These are phyloP conservation scores for Lasioglossum albipes DNA, from an alignment of 1,140 invertebrate species.

Conservation along the genomic window DNA sequence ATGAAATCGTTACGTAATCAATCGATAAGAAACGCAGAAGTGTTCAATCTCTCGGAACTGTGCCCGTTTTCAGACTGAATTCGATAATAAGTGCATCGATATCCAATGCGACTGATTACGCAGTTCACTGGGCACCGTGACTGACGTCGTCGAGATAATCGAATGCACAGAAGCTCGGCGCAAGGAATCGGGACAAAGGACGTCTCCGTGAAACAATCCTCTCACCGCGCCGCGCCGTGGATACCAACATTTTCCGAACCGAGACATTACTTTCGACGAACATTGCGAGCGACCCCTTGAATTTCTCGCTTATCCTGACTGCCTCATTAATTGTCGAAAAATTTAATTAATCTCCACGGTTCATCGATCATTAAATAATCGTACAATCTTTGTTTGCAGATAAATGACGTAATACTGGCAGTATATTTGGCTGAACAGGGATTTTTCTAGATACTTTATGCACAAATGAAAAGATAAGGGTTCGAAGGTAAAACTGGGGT, in stretches of 20 bases:
- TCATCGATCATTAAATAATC: too few species aligned
- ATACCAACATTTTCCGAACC: constrained; percentile 35
- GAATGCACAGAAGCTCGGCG: constrained; percentile 48
- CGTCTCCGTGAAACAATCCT: constrained; percentile 21
- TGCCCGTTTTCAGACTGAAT: constrained; percentile 7
- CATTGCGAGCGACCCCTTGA: background rate
- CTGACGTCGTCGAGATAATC: constrained; percentile 49
- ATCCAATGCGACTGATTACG: constrained; percentile 45
- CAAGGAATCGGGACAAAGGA: constrained; percentile 37
- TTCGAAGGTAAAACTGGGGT: too few species aligned
- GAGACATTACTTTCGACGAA: background rate
- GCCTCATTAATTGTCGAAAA: background rate
- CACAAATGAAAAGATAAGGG: too few species aligned
- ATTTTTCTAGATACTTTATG: too few species aligned
- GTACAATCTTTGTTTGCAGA: too few species aligned
- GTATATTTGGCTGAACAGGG: too few species aligned
- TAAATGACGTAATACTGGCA: too few species aligned
- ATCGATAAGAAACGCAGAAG: background rate
- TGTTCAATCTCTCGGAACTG: background rate
- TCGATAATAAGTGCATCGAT: constrained; percentile 45
- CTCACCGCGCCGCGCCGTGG: background rate
- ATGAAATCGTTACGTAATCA: constrained; percentile 25
- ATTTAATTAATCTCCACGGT: too few species aligned
- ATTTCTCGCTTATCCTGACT: background rate
- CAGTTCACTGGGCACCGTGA: constrained; percentile 36